phyloP scores from a whole-genome alignment of 2,888 invertebrate species.

The Hypselothyrea guttata region DNA sequence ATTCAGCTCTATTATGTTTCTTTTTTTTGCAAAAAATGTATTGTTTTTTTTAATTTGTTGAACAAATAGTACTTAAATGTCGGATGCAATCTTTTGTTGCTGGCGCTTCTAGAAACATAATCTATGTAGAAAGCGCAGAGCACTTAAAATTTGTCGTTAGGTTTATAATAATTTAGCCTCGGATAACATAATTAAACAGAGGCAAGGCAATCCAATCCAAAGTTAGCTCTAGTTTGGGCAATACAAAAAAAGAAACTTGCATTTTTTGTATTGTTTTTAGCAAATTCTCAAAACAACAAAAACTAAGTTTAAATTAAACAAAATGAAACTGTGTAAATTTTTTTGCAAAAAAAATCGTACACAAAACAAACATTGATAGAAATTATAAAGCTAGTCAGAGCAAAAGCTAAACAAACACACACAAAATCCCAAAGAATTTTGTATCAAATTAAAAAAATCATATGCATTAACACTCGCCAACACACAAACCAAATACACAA shows the following conservation, averaged over 20 bases:
- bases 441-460: constrained; percentile 47
- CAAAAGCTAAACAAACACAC: constrained; percentile 38
- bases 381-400: constrained; percentile 61
- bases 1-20: too few relatives aligned
- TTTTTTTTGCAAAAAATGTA: too few relatives aligned
- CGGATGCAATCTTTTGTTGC: constrained; percentile 39
- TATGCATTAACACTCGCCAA: constrained; percentile 52
- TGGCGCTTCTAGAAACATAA: not conserved
- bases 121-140: not conserved
- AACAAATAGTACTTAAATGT: constrained; percentile 1
- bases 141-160: constrained; percentile 19
- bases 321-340: constrained; percentile 60
- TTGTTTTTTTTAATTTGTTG: constrained; percentile 7
- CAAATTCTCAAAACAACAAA: constrained; percentile 38
- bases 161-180: too few relatives aligned
- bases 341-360: constrained; percentile 63
- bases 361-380: constrained; percentile 36
- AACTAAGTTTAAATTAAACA: not conserved
- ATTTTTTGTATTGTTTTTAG: constrained; percentile 50
- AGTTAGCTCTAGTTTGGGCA: constrained; percentile 44
- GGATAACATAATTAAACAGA: not conserved
- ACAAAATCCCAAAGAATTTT: constrained; percentile 34
- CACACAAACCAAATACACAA: constrained; percentile 13
- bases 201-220: constrained; percentile 6
- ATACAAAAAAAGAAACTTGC: constrained; percentile 35